Evolutionary conservation across 2,888 invertebrate species (phyloP), one percentile per base, ranked within the genome.

Genomic region (Hyppa rectilinea): DNA sequence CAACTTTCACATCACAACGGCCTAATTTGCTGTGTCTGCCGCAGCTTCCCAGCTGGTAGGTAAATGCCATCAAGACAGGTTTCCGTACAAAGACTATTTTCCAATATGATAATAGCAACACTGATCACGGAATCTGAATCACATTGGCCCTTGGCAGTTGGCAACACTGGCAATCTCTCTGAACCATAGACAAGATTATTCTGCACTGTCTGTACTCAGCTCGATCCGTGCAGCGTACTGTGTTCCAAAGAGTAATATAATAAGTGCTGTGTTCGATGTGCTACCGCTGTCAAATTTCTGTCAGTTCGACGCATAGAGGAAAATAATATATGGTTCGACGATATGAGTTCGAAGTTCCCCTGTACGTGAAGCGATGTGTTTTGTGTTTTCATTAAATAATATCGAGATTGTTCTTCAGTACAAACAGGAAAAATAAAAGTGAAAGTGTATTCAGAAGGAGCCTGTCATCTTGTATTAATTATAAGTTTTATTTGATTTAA

Each of bases 291-390:
- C 58, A 50, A 61, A 49, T 12, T 5, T 17, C 40, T 36, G 50
- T 61, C 71, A 72, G 56, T 69, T 66, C 23, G 29, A n/a, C n/a
- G n/a, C n/a, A n/a, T n/a, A n/a, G n/a, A n/a, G n/a, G n/a, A n/a
- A n/a, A n/a, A n/a, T n/a, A n/a, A n/a, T n/a, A n/a, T n/a, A n/a
- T n/a, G n/a, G n/a, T n/a, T n/a, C n/a, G n/a, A n/a, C n/a, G n/a
- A 65, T 38, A 40, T 12, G 23, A 58, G 26, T 69, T 52, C 29
- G 38, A 62, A 34, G 64, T 72, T 29, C 12, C 5, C 2, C 5
- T 26, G 52, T 31, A 36, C 23, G 23, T 47, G 23, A 20, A 23
- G 29, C 0, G 20, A 5, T 38, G 34, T 52, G 4, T 34, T 29
- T 26, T 31, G 36, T 68, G 52, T 69, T 50, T 49, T 62, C 3